Evolutionary conservation across 1,140 invertebrate genomes (phyloP), one percentile per base, ranked within the genome.

Genomic region (Euwallacea similis): DNA sequence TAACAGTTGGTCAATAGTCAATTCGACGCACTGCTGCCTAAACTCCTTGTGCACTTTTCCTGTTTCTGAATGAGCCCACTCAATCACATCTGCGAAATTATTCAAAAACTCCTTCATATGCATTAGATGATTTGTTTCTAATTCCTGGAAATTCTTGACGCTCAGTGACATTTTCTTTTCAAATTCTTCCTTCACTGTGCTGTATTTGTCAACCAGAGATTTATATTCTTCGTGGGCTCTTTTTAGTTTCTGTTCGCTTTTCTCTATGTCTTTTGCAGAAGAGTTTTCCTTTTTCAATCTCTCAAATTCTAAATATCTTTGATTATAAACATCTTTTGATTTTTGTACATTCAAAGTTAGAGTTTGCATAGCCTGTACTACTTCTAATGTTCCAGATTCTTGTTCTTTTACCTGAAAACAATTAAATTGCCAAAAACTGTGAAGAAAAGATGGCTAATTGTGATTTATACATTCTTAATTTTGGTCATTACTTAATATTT

Each of bases 51-150:
- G 93, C 11, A 96, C 92, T 85, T 95, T 88, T 54, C 94, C 94
- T 80, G 96, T 91, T 78, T 94, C 86, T 74, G 93, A 91, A 84
- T 96, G 94, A 82, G 95, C 94, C 78, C 90, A 91, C 81, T 95
- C 91, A 69, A 96, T 86, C 65, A 96, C 88, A 79, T 95, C 90
- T 62, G 91, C 88, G 84, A 97, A 98, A 15, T 88, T 89, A 78
- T 92, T 93, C 56, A 98, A 86, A 86, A 97, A 98, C 75, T 97
- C 93, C 81, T 97, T 96, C 94, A 98, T 97, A 81, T 97, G 94
- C 76, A 89, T 91, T 73, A 98, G 84, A 84, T 98, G 95, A 63
- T 89, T 87, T 79, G 96, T 93, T 83, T 98, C 96, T 21, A 97
- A 88, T 82, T 94, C 92, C 88, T 98, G 96, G 81, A 98, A 98